phyloP scores from a whole-genome alignment of 1,140 invertebrate species.

The Drosophila kanapiae region DNA sequence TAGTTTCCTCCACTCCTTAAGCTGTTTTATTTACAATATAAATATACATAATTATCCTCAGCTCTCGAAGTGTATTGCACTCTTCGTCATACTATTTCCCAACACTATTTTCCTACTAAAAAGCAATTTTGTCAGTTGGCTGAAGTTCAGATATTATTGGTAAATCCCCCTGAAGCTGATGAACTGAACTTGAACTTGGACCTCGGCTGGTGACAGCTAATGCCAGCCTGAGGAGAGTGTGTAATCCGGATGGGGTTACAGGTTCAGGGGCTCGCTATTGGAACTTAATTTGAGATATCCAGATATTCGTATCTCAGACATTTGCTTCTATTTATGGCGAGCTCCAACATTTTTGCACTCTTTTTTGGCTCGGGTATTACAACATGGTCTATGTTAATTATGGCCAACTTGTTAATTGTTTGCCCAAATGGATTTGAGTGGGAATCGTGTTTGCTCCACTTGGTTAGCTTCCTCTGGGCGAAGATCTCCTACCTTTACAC shows the following conservation, averaged over 20 bases:
- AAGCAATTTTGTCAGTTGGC: slow-evolving; percentile 35
- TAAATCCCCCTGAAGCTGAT: slow-evolving; percentile 56
- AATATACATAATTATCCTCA: too few species aligned
- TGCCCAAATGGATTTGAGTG: slow-evolving; percentile 32
- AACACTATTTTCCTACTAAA: slow-evolving; percentile 22
- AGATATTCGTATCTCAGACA: slow-evolving; percentile 1
- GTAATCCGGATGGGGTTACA: slow-evolving; percentile 51
- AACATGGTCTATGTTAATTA: slow-evolving; percentile 31
- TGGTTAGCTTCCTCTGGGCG: slow-evolving; percentile 38
- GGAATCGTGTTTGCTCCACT: slow-evolving; percentile 42
- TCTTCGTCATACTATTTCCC: not conserved
- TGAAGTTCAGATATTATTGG: slow-evolving; percentile 54
- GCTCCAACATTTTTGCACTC: slow-evolving; percentile 19
- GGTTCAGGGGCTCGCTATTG: slow-evolving; percentile 57
- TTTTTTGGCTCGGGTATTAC: slow-evolving; percentile 19
- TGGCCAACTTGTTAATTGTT: slow-evolving; percentile 44
- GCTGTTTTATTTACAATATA: not conserved
- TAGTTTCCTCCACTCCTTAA: too few species aligned
- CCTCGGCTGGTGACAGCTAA: slow-evolving; percentile 56
- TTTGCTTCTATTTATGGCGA: slow-evolving; percentile 22
- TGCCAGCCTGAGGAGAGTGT: slow-evolving; percentile 23
- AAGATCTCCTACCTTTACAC: not conserved
- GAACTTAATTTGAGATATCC: slow-evolving; percentile 31
- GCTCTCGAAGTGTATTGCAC: not conserved
- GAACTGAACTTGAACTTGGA: slow-evolving; percentile 71